A percentile compares a stretch with the other conserved stretches of the same genome.
Conservation (phyloP, 2,888 invertebrate genomes). For the Nephrotoma guestfalica region DNA sequence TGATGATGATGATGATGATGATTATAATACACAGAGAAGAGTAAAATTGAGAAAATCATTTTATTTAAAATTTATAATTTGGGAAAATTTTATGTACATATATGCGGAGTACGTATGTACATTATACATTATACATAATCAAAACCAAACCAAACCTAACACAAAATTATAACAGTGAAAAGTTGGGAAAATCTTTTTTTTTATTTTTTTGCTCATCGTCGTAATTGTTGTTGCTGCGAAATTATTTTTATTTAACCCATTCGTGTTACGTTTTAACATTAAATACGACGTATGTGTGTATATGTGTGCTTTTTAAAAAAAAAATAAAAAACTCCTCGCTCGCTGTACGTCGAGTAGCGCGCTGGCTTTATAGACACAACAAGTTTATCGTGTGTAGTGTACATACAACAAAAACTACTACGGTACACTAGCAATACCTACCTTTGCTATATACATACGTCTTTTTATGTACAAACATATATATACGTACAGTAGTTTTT, state of each 20-base stretch:
- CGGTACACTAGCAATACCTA: not conserved
- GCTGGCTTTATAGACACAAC: not conserved
- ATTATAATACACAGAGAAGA: not conserved
- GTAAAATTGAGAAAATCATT: not conserved
- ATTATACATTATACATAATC: conserved; percentile 1
- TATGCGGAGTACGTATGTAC: not conserved
- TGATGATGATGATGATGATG: not conserved
- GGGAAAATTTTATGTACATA: not conserved
- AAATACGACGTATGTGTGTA: not conserved
- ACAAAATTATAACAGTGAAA: conserved; percentile 2
- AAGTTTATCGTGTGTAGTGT: not conserved
- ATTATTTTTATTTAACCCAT: conserved; percentile 2
- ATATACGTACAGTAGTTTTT: not conserved
- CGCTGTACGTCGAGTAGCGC: not conserved
- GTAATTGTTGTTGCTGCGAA: not conserved
- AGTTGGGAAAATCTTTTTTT: not conserved
- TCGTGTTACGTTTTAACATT: conserved; percentile 3
- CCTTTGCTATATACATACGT: not conserved
- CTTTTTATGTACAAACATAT: not conserved
- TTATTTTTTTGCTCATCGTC: not conserved
- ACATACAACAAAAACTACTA: not conserved
- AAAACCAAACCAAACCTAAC: conserved; percentile 4
- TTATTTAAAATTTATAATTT: not conserved
- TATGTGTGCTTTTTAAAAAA: not conserved
- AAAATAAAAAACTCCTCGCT: not conserved